phyloP scores from a whole-genome alignment of 2,797 vertebrate species.

The Nyctibius grandis region DNA sequence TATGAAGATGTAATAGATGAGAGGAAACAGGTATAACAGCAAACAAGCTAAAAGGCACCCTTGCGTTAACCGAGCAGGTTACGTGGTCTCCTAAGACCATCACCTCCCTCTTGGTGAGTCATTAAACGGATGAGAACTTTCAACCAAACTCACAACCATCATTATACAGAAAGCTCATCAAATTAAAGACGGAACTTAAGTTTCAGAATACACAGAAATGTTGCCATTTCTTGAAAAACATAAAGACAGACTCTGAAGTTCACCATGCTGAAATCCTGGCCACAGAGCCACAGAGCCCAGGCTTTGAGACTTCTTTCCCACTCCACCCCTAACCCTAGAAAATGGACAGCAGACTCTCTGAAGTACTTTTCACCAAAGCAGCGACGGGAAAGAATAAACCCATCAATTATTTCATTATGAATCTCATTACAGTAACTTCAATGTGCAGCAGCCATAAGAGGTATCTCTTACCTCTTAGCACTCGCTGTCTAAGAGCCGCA shows the following conservation, averaged over 20 bases:
- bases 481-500: not conserved
- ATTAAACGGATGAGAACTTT: not conserved
- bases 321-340: not conserved
- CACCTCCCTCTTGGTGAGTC: not conserved
- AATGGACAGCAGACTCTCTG: not conserved
- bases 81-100: not conserved
- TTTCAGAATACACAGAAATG: not conserved
- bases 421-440: not conserved
- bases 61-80: not conserved
- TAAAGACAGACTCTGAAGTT: not conserved
- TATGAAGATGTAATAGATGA: fast-evolving
- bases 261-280: not conserved
- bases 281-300: not conserved
- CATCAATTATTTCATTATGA: not conserved
- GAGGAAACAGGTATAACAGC: not conserved
- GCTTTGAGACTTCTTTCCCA: not conserved
- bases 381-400: not conserved
- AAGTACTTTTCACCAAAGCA: not conserved
- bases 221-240: not conserved
- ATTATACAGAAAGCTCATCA: not conserved
- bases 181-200: not conserved
- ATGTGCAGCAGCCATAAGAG: not conserved
- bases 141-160: not conserved
- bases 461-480: not conserved
- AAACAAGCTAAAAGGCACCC: not conserved